These are phyloP conservation scores for Catocala nupta DNA, from an alignment of 2,888 invertebrate species.

Conservation along the genomic window DNA sequence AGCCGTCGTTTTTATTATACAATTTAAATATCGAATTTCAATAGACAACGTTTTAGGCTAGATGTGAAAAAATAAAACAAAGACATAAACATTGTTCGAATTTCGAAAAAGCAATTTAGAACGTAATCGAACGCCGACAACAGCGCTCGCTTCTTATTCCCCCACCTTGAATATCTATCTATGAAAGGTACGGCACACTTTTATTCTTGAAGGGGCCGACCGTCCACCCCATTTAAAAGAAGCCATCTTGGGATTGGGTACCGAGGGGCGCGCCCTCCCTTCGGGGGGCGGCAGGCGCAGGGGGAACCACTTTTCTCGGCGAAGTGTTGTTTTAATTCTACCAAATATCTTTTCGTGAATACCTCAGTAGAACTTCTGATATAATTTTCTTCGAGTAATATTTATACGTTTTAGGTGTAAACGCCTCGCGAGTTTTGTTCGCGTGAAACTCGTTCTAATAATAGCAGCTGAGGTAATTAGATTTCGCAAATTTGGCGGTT, in stretches of 20 bases:
- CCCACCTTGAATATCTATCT: slow-evolving; percentile 74
- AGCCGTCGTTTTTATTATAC: too few relatives aligned
- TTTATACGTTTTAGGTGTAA: slow-evolving; percentile 81
- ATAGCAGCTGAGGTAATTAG: slow-evolving; percentile 51
- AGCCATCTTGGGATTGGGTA: slow-evolving; percentile 85
- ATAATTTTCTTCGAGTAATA: slow-evolving; percentile 82
- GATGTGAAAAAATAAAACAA: slow-evolving; percentile 50
- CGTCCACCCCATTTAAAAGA: slow-evolving; percentile 86
- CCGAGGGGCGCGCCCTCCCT: slow-evolving; percentile 62
- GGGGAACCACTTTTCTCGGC: slow-evolving; percentile 83
- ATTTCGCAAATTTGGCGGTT: slow-evolving; percentile 36
- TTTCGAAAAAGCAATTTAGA: slow-evolving; percentile 79
- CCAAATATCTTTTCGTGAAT: slow-evolving; percentile 87
- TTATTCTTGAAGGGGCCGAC: slow-evolving; percentile 84
- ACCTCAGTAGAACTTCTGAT: slow-evolving; percentile 83
- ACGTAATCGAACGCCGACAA: slow-evolving; percentile 75
- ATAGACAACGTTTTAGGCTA: slow-evolving; percentile 49
- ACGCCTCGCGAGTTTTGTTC: slow-evolving; percentile 55
- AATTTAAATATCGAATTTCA: background rate
- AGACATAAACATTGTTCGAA: slow-evolving; percentile 63
- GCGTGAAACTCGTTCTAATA: slow-evolving; percentile 53
- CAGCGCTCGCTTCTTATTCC: slow-evolving; percentile 66
- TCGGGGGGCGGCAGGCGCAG: slow-evolving; percentile 59
- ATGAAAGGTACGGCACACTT: slow-evolving; percentile 83
- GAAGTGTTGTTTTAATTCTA: slow-evolving; percentile 87